Evolutionary conservation across 2,113 vertebrate species (phyloP), one percentile per base, ranked within the genome.

Genomic region (Amazona guildingii): DNA sequence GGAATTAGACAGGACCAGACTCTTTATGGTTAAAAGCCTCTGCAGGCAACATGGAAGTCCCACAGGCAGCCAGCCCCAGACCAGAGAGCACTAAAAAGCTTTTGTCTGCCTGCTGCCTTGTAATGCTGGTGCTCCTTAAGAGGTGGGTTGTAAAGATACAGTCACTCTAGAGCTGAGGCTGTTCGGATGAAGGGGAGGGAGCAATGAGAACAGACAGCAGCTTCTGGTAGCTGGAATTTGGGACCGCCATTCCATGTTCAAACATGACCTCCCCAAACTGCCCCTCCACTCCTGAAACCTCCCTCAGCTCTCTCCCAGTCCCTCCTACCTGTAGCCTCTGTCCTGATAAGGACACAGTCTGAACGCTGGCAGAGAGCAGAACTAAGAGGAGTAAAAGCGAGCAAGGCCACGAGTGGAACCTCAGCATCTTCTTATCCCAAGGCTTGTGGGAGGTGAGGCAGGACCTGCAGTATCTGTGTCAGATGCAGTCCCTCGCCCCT

Each of bases 301-400:
- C 91, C 68, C 83, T 83, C 70, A 63, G 28, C 54, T 79, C 12
- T 90, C 24, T 92, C 90, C 82, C 92, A 19, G 18, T 55, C 76
- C 76, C 44, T 90, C 95, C 68, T 96, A 96, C 95, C 95, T 97
- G 93, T 86, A 97, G 85, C 66, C 79, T 93, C 64, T 96, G 79
- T 96, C 51, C 73, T 52, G 92, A 83, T 70, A 96, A 84, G 66
- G 95, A 95, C 85, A 94, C 69, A 48, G 94, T 59, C 66, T 90
- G 95, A 88, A 86, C 76, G 16, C 86, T 94, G 88, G 86, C 86
- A 74, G 93, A 96, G 80, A 93, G 88, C 68, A 96, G 90, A 86
- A 68, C 48, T 67, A 93, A 55, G 72, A 96, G 72, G 73, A 97
- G 48, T 66, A 93, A 78, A 74, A 93, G 76, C 0, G 66, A 95